Conservation (phyloP, 1,140 invertebrate genomes). For the Zaprionus africanus region DNA sequence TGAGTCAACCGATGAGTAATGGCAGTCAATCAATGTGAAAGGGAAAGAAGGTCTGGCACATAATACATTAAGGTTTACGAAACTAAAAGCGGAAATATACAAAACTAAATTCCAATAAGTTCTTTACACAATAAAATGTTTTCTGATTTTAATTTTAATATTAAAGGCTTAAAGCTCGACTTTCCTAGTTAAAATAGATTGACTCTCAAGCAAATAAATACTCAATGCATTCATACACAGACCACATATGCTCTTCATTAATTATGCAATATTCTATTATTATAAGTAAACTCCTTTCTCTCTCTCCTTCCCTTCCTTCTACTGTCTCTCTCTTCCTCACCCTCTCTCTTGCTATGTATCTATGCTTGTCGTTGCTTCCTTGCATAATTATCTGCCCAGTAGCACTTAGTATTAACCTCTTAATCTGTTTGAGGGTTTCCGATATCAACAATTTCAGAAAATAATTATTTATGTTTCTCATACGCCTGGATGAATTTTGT, state of each 20-base stretch:
- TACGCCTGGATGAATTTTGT: slow-evolving; percentile 6
- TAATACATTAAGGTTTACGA: not conserved
- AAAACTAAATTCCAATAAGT: no score
- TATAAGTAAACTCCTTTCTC: not conserved
- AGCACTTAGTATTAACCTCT: slow-evolving; percentile 24
- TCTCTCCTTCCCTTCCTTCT: not conserved
- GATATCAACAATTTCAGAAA: slow-evolving; percentile 11
- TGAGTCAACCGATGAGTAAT: slow-evolving; percentile 5
- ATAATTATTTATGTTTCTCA: slow-evolving; percentile 35
- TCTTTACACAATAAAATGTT: no score
- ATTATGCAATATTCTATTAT: slow-evolving; percentile 2
- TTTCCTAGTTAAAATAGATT: not conserved
- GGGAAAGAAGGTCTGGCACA: not conserved
- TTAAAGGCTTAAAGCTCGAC: not conserved
- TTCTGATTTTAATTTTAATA: no score
- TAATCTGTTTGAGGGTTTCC: slow-evolving; percentile 39
- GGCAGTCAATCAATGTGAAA: not conserved
- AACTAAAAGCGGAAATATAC: not conserved
- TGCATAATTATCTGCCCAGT: slow-evolving; percentile 7
- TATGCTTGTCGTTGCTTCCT: not conserved
- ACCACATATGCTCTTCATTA: not conserved
- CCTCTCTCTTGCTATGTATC: not conserved
- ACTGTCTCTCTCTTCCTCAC: no score
- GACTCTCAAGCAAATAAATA: not conserved
- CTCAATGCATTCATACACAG: not conserved